Evolutionary conservation across 2,113 vertebrate genomes (phyloP), one percentile per base, ranked within the genome.

Genomic region (Vombatus ursinus): DNA sequence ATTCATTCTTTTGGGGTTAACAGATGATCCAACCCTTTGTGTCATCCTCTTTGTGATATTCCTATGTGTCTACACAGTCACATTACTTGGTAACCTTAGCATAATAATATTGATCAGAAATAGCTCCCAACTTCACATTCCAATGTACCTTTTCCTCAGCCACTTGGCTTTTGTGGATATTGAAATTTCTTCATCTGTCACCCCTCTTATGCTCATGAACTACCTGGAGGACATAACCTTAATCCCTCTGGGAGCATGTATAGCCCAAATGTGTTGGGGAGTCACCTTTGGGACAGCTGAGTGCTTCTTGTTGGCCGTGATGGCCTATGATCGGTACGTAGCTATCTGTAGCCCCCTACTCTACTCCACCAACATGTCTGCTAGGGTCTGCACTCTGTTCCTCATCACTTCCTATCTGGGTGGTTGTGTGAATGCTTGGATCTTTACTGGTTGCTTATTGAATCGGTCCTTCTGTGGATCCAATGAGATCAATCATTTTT

Each of bases 401-500:
- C 57, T 68, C 28, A 12, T 68, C 31, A 68, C 44, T 3, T 97
- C 96, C 77, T 98, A 97, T 0, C 4, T 96, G 3, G 96, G 94
- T 0, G 97, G 98, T 0, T 96, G 50, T 90, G 19, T 97, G 6
- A 97, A 98, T 2, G 92, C 96, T 47, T 92, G 96, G 12, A 92
- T 96, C 94, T 96, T 97, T 94, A 92, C 95, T 77, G 28, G 94
- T 0, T 90, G 94, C n/a, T 95, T 98, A 31, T 57, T 96, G 25
- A 95, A 0, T 6, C 22, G 97, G 3, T 93, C 92, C 7, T 98
- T 97, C 68, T 98, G 97, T 94, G 97, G 97, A 52, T 95, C 97
- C 68, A 97, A 97, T 95, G 50, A 96, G 1, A 94, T 98, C 51
- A 52, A 98, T 53, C 97, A 97, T 48, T 98, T 98, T 93, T 98